Evolutionary conservation across 2,888 invertebrate genomes (phyloP), one percentile per base, ranked within the genome.

Genomic region (Drosophila gaucha): DNA sequence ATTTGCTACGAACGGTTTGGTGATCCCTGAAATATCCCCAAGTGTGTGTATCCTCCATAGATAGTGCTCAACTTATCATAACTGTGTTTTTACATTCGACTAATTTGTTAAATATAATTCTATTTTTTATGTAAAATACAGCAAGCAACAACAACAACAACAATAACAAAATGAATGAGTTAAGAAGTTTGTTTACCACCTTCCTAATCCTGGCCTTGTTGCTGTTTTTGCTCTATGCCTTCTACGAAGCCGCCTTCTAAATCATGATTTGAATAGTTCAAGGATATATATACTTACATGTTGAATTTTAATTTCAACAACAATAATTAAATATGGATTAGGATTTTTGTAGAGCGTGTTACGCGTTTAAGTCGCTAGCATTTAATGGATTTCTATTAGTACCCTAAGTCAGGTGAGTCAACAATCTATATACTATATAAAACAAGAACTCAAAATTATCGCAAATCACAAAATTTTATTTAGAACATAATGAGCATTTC

Each of bases 151-250:
- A 46, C 64, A 76, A 54, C 64, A 74, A 56, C 68, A 56, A 69
- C 58, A 49, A 46, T 44, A 55, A 49, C 85, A 91, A 86, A 69
- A 91, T 91, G 91, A 91, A 90, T 91, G 95, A 95, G 92, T 94
- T 95, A 78, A 94, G 93, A 78, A 95, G 93, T 92, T 93, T 95
- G 78, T 92, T 95, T 89, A 95, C 95, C 90, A 95, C 95, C 80
- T 95, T 95, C 90, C 90, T 95, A 74, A 95, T 95, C 90, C 92
- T 95, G 90, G 93, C 95, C 87, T 92, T 94, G 56, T 92, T 95
- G 60, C 92, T 95, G 67, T 93, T 94, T 86, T 93, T 95, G 65
- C 93, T 95, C 68, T 95, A 95, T 93, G 92, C 95, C 49, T 93
- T 95, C 80, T 95, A 95, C 92, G 93, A 94, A 51, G 95, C 95